Evolutionary conservation across 2,113 vertebrate genomes (phyloP).

Genomic region (Corythaeola cristata): DNA sequence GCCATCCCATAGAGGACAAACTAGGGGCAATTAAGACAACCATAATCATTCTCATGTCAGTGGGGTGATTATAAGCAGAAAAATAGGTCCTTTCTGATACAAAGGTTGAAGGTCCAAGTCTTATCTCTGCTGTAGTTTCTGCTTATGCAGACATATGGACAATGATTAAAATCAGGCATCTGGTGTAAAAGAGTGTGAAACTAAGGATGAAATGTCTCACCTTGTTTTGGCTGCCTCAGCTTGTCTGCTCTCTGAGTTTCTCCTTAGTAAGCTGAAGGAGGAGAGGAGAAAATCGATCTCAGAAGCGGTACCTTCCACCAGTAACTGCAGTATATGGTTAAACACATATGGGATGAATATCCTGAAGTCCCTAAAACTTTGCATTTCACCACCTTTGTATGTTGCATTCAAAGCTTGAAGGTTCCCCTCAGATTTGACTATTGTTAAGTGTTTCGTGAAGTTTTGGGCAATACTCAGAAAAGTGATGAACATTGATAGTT

Average conservation of each 20-base stretch:
- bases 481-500: background rate
- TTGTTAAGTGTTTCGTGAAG: background rate
- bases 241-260: background rate
- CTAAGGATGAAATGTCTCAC: background rate
- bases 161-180: background rate
- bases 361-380: background rate
- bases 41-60: background rate
- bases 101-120: background rate
- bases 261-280: background rate
- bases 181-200: background rate
- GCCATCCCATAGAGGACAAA: background rate
- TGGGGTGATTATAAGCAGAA: background rate
- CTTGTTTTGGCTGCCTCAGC: background rate
- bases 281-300: background rate
- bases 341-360: background rate
- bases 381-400: accelerated
- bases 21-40: background rate
- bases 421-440: background rate
- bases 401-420: background rate
- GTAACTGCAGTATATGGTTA: background rate
- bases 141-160: background rate
- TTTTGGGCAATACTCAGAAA: background rate
- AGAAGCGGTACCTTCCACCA: background rate
- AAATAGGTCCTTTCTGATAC: background rate
- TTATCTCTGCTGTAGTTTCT: background rate